These are phyloP conservation scores for Peromyscus melanophrys DNA, from an alignment of 2,797 vertebrate species.

Conservation along the genomic window DNA sequence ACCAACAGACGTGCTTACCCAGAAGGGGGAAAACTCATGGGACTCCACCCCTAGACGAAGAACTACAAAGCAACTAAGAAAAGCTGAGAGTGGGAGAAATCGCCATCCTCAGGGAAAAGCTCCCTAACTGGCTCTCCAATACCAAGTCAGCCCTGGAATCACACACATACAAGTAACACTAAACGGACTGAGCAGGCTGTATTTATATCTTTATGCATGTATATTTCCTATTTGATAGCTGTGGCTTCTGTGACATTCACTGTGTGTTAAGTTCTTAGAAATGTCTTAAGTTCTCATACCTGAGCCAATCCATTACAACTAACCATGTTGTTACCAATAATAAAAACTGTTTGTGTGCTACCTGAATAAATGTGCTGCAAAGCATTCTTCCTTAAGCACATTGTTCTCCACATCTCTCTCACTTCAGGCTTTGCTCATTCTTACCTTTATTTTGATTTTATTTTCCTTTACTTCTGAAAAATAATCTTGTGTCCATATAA, in stretches of 20 bases:
- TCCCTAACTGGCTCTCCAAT: neutral
- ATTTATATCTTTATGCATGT: neutral
- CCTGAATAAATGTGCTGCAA: neutral
- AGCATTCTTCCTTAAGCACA: neutral
- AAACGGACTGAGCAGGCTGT: neutral
- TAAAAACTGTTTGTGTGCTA: neutral
- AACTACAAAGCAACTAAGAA: neutral
- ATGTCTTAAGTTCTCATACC: neutral
- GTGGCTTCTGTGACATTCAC: neutral
- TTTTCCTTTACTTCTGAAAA: neutral
- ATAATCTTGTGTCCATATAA: neutral
- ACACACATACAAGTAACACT: neutral
- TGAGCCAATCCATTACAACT: neutral
- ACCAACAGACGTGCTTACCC: neutral
- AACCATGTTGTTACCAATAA: neutral
- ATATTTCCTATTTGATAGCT: neutral
- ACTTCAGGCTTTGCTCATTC: neutral
- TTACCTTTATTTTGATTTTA: neutral
- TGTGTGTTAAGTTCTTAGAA: neutral
- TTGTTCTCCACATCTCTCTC: neutral
- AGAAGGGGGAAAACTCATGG: neutral
- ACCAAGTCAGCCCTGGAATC: neutral
- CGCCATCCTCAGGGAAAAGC: neutral
- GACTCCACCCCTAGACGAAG: neutral
- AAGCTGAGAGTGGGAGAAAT: too few relatives aligned